Percentiles rank a stretch among this genome's conserved stretches.
These are phyloP conservation scores for Oscheius myriophilus DNA, from an alignment of 2,888 invertebrate genomes.

Conservation along the genomic window DNA sequence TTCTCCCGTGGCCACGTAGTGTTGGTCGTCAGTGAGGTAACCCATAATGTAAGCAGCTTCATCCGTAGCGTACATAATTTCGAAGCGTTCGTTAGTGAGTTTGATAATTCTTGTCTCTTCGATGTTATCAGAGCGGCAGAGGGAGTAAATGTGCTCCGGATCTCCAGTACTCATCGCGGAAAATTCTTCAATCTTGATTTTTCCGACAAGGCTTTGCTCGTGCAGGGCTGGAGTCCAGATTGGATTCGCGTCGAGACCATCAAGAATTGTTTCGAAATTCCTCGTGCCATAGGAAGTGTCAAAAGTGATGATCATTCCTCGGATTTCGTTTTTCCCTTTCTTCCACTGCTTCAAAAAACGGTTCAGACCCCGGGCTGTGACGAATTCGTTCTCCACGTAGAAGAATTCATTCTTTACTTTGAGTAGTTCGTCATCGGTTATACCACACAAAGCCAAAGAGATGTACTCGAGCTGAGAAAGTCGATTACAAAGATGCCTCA, in stretches of 20 bases:
- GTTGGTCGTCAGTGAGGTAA: constrained; percentile 12
- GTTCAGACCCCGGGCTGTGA: too few species aligned
- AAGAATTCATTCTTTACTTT: neutral
- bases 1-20: neutral
- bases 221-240: constrained; percentile 7
- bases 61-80: neutral
- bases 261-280: neutral
- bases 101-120: too few species aligned
- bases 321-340: neutral
- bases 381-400: too few species aligned
- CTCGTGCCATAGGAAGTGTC: neutral
- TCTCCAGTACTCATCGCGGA: constrained; percentile 16
- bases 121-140: constrained; percentile 3
- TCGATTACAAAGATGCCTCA: too few species aligned
- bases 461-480: too few species aligned
- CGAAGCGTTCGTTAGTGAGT: neutral
- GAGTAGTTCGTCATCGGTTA: too few species aligned
- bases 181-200: constrained; percentile 1
- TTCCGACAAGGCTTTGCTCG: neutral
- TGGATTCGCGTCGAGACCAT: constrained; percentile 1
- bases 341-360: constrained; percentile 1
- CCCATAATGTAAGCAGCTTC: neutral
- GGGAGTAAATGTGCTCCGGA: constrained; percentile 16
- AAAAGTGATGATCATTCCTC: neutral
- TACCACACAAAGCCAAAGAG: too few species aligned